A percentile compares a stretch with the other conserved stretches of the same genome.
Evolutionary conservation across 1,140 invertebrate genomes (phyloP).

Genomic region (Pseudomyrmex pallidus): DNA sequence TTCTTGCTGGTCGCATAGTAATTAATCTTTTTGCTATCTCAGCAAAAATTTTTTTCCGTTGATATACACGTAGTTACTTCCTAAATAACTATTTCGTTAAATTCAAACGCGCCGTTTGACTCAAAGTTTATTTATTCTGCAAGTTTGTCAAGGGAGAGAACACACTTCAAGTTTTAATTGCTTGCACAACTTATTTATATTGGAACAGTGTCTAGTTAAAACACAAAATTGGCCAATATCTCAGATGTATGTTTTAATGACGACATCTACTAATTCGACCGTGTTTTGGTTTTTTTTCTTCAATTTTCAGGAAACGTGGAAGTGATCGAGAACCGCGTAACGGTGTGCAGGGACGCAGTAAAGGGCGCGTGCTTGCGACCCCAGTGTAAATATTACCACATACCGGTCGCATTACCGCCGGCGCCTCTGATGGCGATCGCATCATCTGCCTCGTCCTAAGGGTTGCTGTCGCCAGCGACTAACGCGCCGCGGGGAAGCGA

Average conservation of each 20-base stretch:
- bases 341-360: slow-evolving; percentile 96
- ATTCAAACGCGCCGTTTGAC: neutral
- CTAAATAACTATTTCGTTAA: neutral
- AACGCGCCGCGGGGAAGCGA: slow-evolving; percentile 47
- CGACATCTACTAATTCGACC: neutral
- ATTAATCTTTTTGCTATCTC: too few species aligned
- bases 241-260: neutral
- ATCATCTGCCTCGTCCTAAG: slow-evolving; percentile 83
- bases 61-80: neutral
- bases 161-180: neutral
- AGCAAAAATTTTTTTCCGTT: too few species aligned
- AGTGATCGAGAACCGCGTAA: slow-evolving; percentile 96
- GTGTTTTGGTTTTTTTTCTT: slow-evolving; percentile 7
- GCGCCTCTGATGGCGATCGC: slow-evolving; percentile 88
- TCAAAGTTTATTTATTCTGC: neutral
- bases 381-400: slow-evolving; percentile 97
- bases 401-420: slow-evolving; percentile 93
- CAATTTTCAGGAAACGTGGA: slow-evolving; percentile 93
- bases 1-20: too few species aligned
- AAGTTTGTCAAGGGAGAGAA: neutral
- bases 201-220: neutral
- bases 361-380: slow-evolving; percentile 95
- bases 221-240: too few species aligned
- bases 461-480: slow-evolving; percentile 71
- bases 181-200: neutral